A percentile compares a stretch with the other conserved stretches of the same genome.
Evolutionary conservation across 2,113 vertebrate species (phyloP).

Genomic region (Pampusana beccarii): DNA sequence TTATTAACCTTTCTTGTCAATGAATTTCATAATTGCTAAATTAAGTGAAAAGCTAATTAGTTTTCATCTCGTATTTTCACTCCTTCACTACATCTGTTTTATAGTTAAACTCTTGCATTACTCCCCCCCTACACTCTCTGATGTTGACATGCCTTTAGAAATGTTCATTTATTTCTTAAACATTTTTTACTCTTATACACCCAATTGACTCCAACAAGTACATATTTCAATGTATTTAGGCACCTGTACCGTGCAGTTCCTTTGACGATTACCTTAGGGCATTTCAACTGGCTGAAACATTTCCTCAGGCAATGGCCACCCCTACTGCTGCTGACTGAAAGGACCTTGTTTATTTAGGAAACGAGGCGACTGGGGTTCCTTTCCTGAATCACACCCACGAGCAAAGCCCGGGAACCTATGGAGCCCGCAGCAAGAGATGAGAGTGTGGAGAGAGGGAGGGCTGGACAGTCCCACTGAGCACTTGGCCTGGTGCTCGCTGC

Average conservation of each 20-base stretch:
- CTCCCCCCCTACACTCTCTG: background rate
- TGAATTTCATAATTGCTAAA: background rate
- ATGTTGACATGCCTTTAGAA: background rate
- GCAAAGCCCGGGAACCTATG: background rate
- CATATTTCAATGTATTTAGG: background rate
- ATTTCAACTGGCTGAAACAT: background rate
- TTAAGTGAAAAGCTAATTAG: background rate
- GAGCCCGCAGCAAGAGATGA: background rate
- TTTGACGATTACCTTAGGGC: background rate
- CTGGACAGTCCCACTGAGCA: background rate
- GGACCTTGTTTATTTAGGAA: background rate
- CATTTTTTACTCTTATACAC: background rate
- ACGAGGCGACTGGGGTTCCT: fast-evolving
- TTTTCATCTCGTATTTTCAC: background rate
- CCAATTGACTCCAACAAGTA: background rate
- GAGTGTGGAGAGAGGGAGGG: background rate
- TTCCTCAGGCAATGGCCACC: background rate
- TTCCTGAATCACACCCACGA: background rate
- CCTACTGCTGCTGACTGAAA: background rate
- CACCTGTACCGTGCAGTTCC: background rate
- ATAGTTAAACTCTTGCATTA: background rate
- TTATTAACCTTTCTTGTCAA: background rate
- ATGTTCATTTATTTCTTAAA: background rate
- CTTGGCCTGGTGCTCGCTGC: background rate
- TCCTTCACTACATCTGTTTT: background rate